Base-by-base conservation (phyloP, 1,140 invertebrate species). In the Nylanderia fulva region DNA sequence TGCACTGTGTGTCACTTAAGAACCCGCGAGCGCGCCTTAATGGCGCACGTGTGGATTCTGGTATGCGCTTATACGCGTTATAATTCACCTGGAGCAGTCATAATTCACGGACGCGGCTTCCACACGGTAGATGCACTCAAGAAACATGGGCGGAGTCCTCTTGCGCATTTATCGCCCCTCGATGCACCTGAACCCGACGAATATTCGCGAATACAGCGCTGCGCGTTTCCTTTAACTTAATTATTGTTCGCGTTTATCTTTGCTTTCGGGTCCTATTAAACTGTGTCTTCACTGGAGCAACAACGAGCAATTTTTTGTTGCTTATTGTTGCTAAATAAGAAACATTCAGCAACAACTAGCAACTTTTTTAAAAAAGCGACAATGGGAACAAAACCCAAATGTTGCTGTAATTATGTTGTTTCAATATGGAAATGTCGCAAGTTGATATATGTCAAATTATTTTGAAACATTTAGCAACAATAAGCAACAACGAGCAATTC, bases 41-140 rank as follows among this genome's bases (percentile, higher is more conserved):
- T 76, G 66, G 60, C 45, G 60, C 29, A 88, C 71, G 85, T 76
- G 83, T 87, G 75, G 88, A 52, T 88, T 83, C 84, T 88, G 91
- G 92, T 93, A 92, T 91, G 92, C 90, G 89, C 92, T 93, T 29
- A 9, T 93, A 92, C 90, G 87, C 90, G 90, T 93, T 94, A 93
- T 93, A 94, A 92, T 93, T 93, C 92, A 94, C 90, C 88, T 80
- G 87, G 84, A 87, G 88, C 80, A 91, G 92, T 89, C 91, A 92
- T 94, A 94, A 94, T 91, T 94, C 93, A 94, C 90, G 84, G 84
- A 90, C 85, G 84, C 72, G 86, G 91, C 93, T 93, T 93, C 93
- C 90, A 92, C 91, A 92, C 90, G 90, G 92, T 91, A 93, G 92
- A 92, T 29, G 36, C 87, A 88, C 89, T 89, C 87, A 88, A 87